Evolutionary conservation across 1,140 invertebrate genomes (phyloP).

Genomic region (Calosoma granatense): DNA sequence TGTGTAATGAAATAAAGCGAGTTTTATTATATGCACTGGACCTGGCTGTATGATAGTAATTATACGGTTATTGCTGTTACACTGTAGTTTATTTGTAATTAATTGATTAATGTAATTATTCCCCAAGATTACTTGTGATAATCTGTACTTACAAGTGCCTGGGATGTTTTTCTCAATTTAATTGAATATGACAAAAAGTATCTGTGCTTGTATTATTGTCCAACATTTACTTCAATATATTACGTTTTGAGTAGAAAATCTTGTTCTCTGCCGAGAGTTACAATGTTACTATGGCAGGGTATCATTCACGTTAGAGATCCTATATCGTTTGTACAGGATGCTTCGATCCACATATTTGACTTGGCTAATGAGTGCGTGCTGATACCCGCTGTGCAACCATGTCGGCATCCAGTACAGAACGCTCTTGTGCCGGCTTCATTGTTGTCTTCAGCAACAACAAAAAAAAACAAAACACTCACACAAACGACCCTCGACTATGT

Average conservation of each 20-base stretch:
- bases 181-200: too few relatives aligned
- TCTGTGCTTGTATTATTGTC: too few relatives aligned
- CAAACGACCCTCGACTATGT: neutral
- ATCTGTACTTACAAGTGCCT: neutral
- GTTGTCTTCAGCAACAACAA: too few relatives aligned
- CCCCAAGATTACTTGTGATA: neutral
- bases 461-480: neutral
- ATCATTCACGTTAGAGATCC: too few relatives aligned
- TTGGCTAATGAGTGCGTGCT: slow-evolving; percentile 14
- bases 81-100: neutral
- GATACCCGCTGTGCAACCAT: slow-evolving; percentile 7
- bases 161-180: too few relatives aligned
- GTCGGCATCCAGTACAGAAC: neutral
- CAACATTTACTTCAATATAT: too few relatives aligned
- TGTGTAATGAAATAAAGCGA: too few relatives aligned
- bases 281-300: too few relatives aligned
- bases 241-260: too few relatives aligned
- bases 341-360: slow-evolving; percentile 11
- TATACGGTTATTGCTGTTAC: neutral
- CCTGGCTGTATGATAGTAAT: too few relatives aligned
- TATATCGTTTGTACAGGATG: too few relatives aligned
- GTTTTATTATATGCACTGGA: neutral
- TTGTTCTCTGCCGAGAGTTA: too few relatives aligned
- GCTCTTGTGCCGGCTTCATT: neutral
- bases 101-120: neutral